These are phyloP conservation scores for Sebastes taczanowskii DNA, from an alignment of 2,797 vertebrate genomes.

Conservation along the genomic window DNA sequence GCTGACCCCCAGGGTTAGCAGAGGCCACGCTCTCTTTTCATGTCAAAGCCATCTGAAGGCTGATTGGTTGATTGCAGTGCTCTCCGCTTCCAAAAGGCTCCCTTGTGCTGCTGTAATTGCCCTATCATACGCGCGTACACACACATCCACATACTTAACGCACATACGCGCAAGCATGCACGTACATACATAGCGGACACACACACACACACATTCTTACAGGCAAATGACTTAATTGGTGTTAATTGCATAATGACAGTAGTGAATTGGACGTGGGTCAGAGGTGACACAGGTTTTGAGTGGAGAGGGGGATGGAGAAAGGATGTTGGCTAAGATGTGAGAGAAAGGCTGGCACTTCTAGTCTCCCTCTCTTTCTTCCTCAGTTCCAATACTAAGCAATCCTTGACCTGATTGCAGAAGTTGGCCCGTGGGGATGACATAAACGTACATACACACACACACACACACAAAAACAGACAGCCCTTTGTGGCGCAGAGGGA, in stretches of 20 bases:
- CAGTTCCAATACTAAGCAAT: slow-evolving; percentile 67
- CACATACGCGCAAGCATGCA: slow-evolving; percentile 21
- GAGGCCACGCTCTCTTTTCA: slow-evolving; percentile 80
- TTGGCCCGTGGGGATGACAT: slow-evolving; percentile 33
- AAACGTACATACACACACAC: slow-evolving; percentile 4
- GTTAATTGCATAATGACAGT: slow-evolving; percentile 96
- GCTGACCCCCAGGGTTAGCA: slow-evolving; percentile 77
- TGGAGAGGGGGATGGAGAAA: slow-evolving; percentile 79
- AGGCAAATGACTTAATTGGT: slow-evolving; percentile 96
- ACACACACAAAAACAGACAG: slow-evolving; percentile 78
- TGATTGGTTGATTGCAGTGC: slow-evolving; percentile 89
- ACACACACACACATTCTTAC: slow-evolving; percentile 76
- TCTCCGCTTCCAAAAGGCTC: slow-evolving; percentile 88
- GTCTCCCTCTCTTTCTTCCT: slow-evolving; percentile 28
- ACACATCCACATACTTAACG: slow-evolving; percentile 68
- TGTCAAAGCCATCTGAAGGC: slow-evolving; percentile 87
- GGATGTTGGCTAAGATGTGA: slow-evolving; percentile 73
- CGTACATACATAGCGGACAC: neutral
- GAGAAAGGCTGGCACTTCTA: slow-evolving; percentile 38
- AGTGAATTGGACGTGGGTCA: slow-evolving; percentile 91
- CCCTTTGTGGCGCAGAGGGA: slow-evolving; percentile 83
- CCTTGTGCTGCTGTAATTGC: slow-evolving; percentile 91
- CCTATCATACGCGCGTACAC: slow-evolving; percentile 72
- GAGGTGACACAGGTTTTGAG: slow-evolving; percentile 91
- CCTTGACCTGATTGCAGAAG: slow-evolving; percentile 86